These are phyloP conservation scores for Andrena bucephala DNA, from an alignment of 2,888 invertebrate species.

Conservation along the genomic window DNA sequence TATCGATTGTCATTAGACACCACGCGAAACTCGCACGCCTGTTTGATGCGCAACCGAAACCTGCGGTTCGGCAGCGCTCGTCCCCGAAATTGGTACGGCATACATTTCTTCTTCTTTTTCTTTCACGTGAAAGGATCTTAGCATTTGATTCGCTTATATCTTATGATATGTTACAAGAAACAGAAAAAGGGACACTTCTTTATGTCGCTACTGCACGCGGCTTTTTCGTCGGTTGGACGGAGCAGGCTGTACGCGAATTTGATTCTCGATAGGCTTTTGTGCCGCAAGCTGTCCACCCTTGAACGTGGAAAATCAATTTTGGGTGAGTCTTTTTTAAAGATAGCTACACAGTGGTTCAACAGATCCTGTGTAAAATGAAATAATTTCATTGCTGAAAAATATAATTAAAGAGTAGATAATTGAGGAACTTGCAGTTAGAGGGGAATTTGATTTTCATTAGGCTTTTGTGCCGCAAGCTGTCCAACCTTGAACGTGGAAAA, in stretches of 20 bases:
- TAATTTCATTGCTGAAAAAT: neutral
- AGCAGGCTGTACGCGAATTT: conserved; percentile 38
- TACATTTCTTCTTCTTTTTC: neutral
- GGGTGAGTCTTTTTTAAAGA: too few species aligned
- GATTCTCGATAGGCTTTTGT: neutral
- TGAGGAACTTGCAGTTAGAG: too few species aligned
- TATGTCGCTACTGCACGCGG: conserved; percentile 45
- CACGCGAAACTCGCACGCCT: conserved; percentile 58
- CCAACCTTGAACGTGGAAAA: neutral
- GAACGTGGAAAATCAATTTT: too few species aligned
- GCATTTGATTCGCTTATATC: conserved; percentile 62
- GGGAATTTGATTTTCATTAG: neutral
- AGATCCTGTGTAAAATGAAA: too few species aligned
- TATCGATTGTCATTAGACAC: conserved; percentile 73
- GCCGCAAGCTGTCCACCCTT: neutral
- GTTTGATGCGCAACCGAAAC: conserved; percentile 45
- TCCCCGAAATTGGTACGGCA: neutral
- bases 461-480: neutral
- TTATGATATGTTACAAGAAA: conserved; percentile 79
- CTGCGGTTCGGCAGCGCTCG: conserved; percentile 2
- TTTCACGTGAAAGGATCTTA: conserved; percentile 5
- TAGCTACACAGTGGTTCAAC: too few species aligned
- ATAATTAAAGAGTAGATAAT: neutral
- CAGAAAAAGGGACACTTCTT: conserved; percentile 61
- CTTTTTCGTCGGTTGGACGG: conserved; percentile 31